phyloP scores from a whole-genome alignment of 2,888 invertebrate species.

The Drosophila niveifrons region DNA sequence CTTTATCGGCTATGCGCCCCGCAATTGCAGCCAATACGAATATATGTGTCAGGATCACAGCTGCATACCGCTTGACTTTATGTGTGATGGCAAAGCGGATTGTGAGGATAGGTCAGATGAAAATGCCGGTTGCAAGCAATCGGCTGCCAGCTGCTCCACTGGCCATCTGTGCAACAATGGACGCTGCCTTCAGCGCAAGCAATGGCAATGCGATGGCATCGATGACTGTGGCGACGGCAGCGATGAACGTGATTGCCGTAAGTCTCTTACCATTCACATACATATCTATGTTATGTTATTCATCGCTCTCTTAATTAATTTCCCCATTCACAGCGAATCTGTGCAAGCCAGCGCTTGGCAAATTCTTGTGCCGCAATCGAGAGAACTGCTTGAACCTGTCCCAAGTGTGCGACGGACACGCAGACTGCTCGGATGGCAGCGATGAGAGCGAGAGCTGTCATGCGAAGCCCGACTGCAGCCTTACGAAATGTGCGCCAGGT shows the following conservation, averaged over 20 bases:
- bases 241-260: conserved; percentile 87
- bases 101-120: conserved; percentile 92
- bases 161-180: conserved; percentile 88
- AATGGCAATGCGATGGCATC: conserved; percentile 87
- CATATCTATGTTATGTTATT: no score
- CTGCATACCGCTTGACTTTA: conserved; percentile 89
- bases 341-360: conserved; percentile 86
- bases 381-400: conserved; percentile 86
- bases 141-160: conserved; percentile 86
- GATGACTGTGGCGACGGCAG: conserved; percentile 87
- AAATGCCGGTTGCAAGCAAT: conserved; percentile 83
- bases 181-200: conserved; percentile 86
- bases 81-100: conserved; percentile 91
- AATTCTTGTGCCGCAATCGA: conserved; percentile 87
- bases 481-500: conserved; percentile 77
- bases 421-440: conserved; percentile 88
- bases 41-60: conserved; percentile 83
- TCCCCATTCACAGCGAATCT: conserved; percentile 59
- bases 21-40: conserved; percentile 81
- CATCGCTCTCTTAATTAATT: background rate
- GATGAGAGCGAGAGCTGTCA: conserved; percentile 87
- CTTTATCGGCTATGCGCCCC: conserved; percentile 40
- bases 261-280: no score
- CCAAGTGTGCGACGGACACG: conserved; percentile 87
- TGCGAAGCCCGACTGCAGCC: conserved; percentile 71